Conservation (phyloP, 1,140 invertebrate species). For the Megathymus violae region DNA sequence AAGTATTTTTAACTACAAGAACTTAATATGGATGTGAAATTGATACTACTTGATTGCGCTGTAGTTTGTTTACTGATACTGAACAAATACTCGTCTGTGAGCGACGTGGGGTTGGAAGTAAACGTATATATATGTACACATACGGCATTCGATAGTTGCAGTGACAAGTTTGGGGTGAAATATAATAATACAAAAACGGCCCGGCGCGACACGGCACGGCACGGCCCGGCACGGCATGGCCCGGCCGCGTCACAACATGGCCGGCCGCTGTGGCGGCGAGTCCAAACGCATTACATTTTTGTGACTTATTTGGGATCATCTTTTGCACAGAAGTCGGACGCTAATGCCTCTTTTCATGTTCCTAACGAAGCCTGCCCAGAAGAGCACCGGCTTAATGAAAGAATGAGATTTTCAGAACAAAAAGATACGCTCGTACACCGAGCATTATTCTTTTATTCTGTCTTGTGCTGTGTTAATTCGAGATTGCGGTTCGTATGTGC, state of each 20-base stretch:
- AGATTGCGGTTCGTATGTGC: neutral
- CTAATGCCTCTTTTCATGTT: conserved; percentile 30
- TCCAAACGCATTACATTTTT: conserved; percentile 7
- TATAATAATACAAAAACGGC: no score
- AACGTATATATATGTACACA: no score
- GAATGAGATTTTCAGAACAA: conserved; percentile 21
- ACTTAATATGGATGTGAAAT: no score
- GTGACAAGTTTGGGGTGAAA: no score
- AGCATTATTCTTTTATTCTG: conserved; percentile 8
- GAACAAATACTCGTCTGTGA: no score
- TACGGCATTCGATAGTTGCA: no score
- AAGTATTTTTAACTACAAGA: no score
- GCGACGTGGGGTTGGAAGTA: no score
- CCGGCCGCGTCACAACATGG: no score
- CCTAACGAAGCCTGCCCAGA: conserved; percentile 16
- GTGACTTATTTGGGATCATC: conserved; percentile 23
- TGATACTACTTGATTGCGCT: no score
- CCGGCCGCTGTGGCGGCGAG: no score
- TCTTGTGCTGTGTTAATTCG: neutral
- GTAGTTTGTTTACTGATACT: no score
- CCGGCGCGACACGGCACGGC: neutral
- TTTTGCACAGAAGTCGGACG: conserved; percentile 17
- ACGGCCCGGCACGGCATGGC: neutral
- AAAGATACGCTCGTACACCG: neutral
- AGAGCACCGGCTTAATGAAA: conserved; percentile 20